phyloP scores from a whole-genome alignment of 2,888 invertebrate species.

The Nasonovia ribisnigri region DNA sequence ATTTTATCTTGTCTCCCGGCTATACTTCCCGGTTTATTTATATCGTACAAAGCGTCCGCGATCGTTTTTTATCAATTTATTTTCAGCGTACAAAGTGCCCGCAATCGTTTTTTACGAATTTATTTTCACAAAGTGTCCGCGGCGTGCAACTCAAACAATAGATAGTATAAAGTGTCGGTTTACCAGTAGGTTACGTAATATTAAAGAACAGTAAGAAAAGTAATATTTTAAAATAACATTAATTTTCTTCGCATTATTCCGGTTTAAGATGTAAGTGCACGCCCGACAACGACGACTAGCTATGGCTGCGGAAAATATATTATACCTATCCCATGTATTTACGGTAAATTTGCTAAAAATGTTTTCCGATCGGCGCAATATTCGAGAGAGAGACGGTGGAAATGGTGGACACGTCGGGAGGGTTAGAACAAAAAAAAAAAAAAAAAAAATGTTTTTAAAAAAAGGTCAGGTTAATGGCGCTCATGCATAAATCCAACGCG shows the following conservation, averaged over 20 bases:
- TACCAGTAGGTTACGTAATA: neutral
- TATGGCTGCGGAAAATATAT: neutral
- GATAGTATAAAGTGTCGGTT: too few species aligned
- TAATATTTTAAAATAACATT: neutral
- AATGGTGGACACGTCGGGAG: neutral
- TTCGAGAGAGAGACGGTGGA: neutral
- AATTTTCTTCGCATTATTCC: neutral
- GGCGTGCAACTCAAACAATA: too few species aligned
- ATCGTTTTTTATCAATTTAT: too few species aligned
- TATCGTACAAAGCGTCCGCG: too few species aligned
- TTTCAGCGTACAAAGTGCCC: too few species aligned
- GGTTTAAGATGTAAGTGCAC: neutral
- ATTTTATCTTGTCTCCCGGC: too few species aligned
- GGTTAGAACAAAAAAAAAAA: neutral
- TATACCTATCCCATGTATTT: neutral
- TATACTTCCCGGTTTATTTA: too few species aligned
- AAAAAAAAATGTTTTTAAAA: neutral
- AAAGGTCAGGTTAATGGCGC: conserved; percentile 18
- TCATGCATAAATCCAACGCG: conserved; percentile 3
- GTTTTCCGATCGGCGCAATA: neutral
- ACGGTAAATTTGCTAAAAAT: neutral
- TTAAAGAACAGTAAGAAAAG: neutral
- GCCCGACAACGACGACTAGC: neutral
- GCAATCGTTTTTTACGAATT: too few species aligned
- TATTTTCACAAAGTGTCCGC: too few species aligned